Conservation (phyloP, 2,888 invertebrate species). For the Epirrita christyi region DNA sequence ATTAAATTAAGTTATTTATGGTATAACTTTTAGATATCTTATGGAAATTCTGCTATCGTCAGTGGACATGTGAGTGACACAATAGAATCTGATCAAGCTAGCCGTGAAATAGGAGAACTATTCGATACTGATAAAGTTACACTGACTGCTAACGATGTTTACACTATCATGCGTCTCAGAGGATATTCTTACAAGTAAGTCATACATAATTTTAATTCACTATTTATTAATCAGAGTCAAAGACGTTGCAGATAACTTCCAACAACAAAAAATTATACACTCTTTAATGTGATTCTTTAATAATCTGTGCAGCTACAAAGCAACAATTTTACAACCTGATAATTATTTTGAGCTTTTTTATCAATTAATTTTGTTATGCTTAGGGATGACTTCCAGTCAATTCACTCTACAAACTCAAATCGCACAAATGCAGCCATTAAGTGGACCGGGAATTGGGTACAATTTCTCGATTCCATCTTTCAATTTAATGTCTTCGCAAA, state of each 20-base stretch:
- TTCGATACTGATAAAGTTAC: conserved; percentile 31
- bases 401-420: conserved; percentile 39
- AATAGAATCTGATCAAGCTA: conserved; percentile 8
- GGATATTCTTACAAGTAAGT: conserved; percentile 49
- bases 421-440: conserved; percentile 42
- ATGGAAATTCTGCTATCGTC: conserved; percentile 38
- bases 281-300: too few species aligned
- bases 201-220: neutral
- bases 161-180: conserved; percentile 45
- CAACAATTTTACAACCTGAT: too few species aligned
- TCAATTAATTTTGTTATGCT: conserved; percentile 10
- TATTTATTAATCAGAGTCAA: too few species aligned
- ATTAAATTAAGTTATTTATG: too few species aligned
- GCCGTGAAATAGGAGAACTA: too few species aligned
- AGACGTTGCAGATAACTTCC: too few species aligned
- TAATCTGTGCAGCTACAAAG: too few species aligned
- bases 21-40: too few species aligned
- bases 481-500: conserved; percentile 46
- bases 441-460: conserved; percentile 49
- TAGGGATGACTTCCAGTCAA: conserved; percentile 48
- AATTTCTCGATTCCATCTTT: conserved; percentile 48
- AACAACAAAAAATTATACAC: too few species aligned
- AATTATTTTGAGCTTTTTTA: too few species aligned
- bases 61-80: conserved; percentile 39
- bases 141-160: conserved; percentile 45